These are phyloP conservation scores for Siniperca knerii DNA, from an alignment of 2,113 vertebrate genomes.

Conservation along the genomic window DNA sequence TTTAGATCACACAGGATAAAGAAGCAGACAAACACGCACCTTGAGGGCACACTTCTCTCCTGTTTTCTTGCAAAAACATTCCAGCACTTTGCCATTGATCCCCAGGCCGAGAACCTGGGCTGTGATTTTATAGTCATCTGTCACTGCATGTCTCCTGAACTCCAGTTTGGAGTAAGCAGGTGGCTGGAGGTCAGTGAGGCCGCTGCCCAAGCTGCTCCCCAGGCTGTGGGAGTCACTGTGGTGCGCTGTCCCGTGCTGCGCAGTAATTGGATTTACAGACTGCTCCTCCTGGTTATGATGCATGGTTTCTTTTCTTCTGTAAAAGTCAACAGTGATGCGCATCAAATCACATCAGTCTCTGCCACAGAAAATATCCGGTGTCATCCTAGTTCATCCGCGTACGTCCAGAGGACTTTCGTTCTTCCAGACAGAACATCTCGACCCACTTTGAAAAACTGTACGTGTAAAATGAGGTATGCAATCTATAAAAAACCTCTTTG, in stretches of 20 bases:
- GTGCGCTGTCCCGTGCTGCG: conserved; percentile 46
- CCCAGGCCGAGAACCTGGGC: conserved; percentile 76
- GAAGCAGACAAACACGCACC: conserved; percentile 52
- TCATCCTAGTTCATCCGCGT: conserved; percentile 31
- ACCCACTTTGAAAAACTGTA: neutral
- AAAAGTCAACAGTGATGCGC: conserved; percentile 3
- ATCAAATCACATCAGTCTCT: conserved; percentile 32
- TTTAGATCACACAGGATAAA: neutral
- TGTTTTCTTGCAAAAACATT: conserved; percentile 76
- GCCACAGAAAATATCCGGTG: neutral
- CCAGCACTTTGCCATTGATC: conserved; percentile 79
- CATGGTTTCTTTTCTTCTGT: conserved; percentile 28
- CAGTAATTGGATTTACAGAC: conserved; percentile 15
- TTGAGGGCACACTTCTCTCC: conserved; percentile 79
- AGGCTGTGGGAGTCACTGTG: conserved; percentile 35
- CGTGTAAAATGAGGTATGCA: neutral
- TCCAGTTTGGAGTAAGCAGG: conserved; percentile 55
- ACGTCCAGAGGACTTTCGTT: neutral
- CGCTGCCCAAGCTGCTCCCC: conserved; percentile 37
- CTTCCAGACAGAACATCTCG: conserved; percentile 17
- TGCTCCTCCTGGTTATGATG: conserved; percentile 62
- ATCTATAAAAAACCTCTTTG: conserved; percentile 8
- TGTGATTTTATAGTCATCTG: conserved; percentile 77
- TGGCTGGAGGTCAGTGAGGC: conserved; percentile 40
- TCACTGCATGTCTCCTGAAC: conserved; percentile 71